Conservation (phyloP, 2,888 invertebrate species). For the Celastrina argiolus region DNA sequence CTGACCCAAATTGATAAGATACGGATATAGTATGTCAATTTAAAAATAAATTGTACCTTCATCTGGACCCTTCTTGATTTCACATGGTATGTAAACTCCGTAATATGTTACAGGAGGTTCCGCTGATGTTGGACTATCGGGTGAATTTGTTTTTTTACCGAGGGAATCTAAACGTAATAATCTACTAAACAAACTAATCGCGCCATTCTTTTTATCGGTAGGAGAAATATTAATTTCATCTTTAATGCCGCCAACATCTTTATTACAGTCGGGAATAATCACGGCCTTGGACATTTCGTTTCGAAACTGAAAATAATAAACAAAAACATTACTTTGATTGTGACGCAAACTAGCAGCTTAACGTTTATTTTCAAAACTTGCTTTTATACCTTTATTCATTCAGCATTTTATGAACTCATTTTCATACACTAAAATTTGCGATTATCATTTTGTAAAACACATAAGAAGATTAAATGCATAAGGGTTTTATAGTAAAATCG, state of each 20-base stretch:
- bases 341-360: conserved; percentile 59
- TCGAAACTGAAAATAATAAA: conserved; percentile 59
- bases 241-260: conserved; percentile 59
- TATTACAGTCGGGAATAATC: conserved; percentile 61
- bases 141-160: conserved; percentile 46
- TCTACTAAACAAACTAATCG: conserved; percentile 61
- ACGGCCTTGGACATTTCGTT: conserved; percentile 68
- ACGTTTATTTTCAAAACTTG: conserved; percentile 61
- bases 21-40: conserved; percentile 24
- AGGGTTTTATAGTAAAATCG: conserved; percentile 20
- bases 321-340: conserved; percentile 65
- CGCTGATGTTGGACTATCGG: conserved; percentile 49
- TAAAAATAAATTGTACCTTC: conserved; percentile 52
- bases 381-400: conserved; percentile 44
- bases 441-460: conserved; percentile 41
- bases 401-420: conserved; percentile 62
- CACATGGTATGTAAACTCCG: conserved; percentile 75
- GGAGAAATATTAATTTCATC: conserved; percentile 62
- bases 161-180: conserved; percentile 59
- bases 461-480: conserved; percentile 37
- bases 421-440: conserved; percentile 29
- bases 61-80: conserved; percentile 71
- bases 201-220: conserved; percentile 60
- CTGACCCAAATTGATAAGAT: conserved; percentile 26
- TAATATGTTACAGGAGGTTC: conserved; percentile 62